These are phyloP conservation scores for Rhagonycha lutea DNA, from an alignment of 2,888 invertebrate species.

Conservation along the genomic window DNA sequence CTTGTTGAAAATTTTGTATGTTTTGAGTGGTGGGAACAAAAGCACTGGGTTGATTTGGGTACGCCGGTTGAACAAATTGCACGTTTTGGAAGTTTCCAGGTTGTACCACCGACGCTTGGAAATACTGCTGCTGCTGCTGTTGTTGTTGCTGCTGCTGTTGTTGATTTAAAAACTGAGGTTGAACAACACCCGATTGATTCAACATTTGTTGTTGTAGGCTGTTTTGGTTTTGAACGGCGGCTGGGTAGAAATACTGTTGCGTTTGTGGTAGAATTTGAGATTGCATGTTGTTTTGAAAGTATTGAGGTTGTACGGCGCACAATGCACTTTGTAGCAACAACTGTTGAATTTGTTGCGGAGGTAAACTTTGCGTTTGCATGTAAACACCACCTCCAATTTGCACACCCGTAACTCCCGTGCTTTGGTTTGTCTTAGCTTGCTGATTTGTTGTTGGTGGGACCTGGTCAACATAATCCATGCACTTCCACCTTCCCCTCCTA, in stretches of 20 bases:
- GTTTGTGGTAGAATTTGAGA: slow-evolving; percentile 50
- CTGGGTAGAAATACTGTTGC: slow-evolving; percentile 52
- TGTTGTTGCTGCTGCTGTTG: slow-evolving; percentile 37
- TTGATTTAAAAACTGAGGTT: slow-evolving; percentile 48
- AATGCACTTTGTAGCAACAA: slow-evolving; percentile 53
- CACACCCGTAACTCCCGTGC: slow-evolving; percentile 19
- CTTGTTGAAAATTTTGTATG: slow-evolving; percentile 49
- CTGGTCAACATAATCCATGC: slow-evolving; percentile 77
- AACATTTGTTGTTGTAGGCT: slow-evolving; percentile 45
- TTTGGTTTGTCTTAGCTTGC: slow-evolving; percentile 12
- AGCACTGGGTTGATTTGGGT: slow-evolving; percentile 50
- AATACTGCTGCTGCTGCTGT: slow-evolving; percentile 34
- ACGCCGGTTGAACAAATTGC: slow-evolving; percentile 51
- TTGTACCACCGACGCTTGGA: slow-evolving; percentile 45
- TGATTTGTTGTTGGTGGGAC: slow-evolving; percentile 51
- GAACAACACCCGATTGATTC: slow-evolving; percentile 42
- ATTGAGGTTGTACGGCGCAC: slow-evolving; percentile 36
- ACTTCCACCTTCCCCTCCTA: slow-evolving; percentile 75
- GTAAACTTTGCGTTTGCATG: slow-evolving; percentile 55
- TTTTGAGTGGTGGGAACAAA: slow-evolving; percentile 53
- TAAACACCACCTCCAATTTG: slow-evolving; percentile 41
- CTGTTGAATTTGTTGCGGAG: slow-evolving; percentile 56
- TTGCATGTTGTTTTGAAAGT: slow-evolving; percentile 43
- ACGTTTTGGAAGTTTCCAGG: slow-evolving; percentile 45
- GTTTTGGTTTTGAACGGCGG: slow-evolving; percentile 43